Evolutionary conservation across 2,888 invertebrate genomes (phyloP).

Genomic region (Caenorhabditis drosophilae): DNA sequence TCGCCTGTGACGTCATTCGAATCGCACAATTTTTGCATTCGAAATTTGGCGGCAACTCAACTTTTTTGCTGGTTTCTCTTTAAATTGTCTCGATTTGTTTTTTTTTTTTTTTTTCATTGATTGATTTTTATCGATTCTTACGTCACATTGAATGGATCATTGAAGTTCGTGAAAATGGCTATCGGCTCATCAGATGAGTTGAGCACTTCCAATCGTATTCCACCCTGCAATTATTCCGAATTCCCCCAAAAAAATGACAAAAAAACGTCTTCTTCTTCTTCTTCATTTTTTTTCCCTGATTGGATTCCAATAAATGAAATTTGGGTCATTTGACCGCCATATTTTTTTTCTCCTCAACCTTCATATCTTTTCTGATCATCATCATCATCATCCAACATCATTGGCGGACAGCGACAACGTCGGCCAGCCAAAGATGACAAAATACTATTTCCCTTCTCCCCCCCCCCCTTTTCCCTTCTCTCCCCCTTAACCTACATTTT

Average conservation of each 20-base stretch:
- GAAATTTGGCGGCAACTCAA: slow-evolving; percentile 82
- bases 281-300: slow-evolving; percentile 3
- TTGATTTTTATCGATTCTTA: slow-evolving; percentile 10
- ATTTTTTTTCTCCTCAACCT: slow-evolving; percentile 17
- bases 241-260: too few species aligned
- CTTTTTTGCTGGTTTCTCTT: slow-evolving; percentile 83
- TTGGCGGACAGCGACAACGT: too few species aligned
- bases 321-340: slow-evolving; percentile 9
- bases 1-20: slow-evolving; percentile 85
- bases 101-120: not conserved
- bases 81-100: slow-evolving; percentile 63
- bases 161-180: slow-evolving; percentile 77
- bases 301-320: slow-evolving; percentile 2
- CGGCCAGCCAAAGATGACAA: too few species aligned
- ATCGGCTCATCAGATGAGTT: slow-evolving; percentile 84
- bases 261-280: too few species aligned
- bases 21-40: slow-evolving; percentile 88
- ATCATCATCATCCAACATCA: too few species aligned
- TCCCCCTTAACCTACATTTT: too few species aligned
- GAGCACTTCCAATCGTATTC: slow-evolving; percentile 85
- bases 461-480: too few species aligned
- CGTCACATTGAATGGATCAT: slow-evolving; percentile 51
- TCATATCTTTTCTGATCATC: too few species aligned
- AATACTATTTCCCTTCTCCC: too few species aligned
- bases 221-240: slow-evolving; percentile 78